A percentile compares a stretch with the other conserved stretches of the same genome.
Evolutionary conservation across 2,888 invertebrate genomes (phyloP).

Genomic region (Candidula unifasciata): DNA sequence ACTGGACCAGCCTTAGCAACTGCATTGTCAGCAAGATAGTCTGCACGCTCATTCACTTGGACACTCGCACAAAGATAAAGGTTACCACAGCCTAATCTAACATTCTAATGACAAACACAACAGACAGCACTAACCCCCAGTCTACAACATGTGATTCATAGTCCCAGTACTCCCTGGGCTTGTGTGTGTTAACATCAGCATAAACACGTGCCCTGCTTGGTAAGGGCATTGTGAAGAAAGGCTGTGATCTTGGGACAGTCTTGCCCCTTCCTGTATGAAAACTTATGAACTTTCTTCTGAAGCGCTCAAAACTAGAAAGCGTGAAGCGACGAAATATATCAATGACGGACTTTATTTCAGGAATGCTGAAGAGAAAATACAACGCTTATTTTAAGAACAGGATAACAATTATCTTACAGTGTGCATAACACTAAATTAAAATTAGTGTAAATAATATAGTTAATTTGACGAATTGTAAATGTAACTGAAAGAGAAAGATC

Average conservation of each 20-base stretch:
- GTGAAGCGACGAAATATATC: conserved; percentile 29
- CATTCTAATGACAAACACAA: not conserved
- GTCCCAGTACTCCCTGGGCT: conserved; percentile 99
- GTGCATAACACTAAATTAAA: too few relatives aligned
- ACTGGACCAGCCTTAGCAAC: too few relatives aligned
- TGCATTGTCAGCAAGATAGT: too few relatives aligned
- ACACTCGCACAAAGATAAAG: too few relatives aligned
- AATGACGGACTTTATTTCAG: conserved; percentile 26
- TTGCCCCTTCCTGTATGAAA: conserved; percentile 37
- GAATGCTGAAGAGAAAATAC: conserved; percentile 5
- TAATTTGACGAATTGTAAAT: too few relatives aligned
- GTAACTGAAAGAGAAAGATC: too few relatives aligned
- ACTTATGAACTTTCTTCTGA: conserved; percentile 38
- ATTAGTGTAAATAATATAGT: too few relatives aligned
- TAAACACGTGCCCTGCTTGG: conserved; percentile 94
- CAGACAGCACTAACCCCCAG: conserved; percentile 85
- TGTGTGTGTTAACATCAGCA: conserved; percentile 98
- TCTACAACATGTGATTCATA: conserved; percentile 99
- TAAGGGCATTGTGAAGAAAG: conserved; percentile 76
- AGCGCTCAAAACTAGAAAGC: conserved; percentile 10
- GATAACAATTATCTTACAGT: too few relatives aligned
- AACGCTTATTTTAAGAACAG: too few relatives aligned
- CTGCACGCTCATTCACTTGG: too few relatives aligned
- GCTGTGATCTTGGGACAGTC: conserved; percentile 18
- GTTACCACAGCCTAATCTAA: too few relatives aligned